Evolutionary conservation across 1,140 invertebrate species (phyloP), one percentile per base, ranked within the genome.

Genomic region (Spodoptera litura): DNA sequence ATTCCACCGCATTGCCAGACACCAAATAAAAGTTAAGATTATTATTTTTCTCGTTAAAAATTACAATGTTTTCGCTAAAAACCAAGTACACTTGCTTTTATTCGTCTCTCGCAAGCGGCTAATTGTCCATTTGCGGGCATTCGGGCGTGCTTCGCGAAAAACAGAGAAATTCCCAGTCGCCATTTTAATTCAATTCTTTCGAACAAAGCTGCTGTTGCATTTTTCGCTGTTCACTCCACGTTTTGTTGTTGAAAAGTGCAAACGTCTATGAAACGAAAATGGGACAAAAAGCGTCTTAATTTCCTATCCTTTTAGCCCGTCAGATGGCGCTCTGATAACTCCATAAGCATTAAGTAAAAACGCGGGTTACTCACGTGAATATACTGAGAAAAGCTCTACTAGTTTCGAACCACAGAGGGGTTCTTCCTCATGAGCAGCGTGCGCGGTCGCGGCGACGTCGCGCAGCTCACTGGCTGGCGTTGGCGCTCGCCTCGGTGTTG

Each of bases 101-200:
- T 85, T 84, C 74, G 81, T 78, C 81, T 80, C 78, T 78, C 72
- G 82, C 81, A 83, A 88, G 71, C 82, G 79, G 86, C 88, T 93
- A 91, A 91, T 91, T 89, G 89, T 90, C 89, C 91, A 93, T 91
- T 93, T 91, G 89, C 83, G 88, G 87, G 85, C 87, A 89, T 84
- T 87, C 82, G 89, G 86, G 88, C 88, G 86, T 88, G 88, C 81
- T 83, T 81, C 80, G 83, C 83, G 87, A 90, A 93, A 91, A 92
- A 91, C 86, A 89, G 84, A 86, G 81, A 84, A 88, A 86, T 85
- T 84, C 72, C 80, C 81, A 75, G 84, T 83, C 89, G 85, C 90
- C 85, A 90, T 91, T 91, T 92, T 92, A 91, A 92, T 92, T 92
- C 90, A 92, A 93, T 93, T 91, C 87, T 87, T 87, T 80, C 81